Percentiles rank a stretch among this genome's conserved stretches.
phyloP scores from a whole-genome alignment of 2,888 invertebrate species.

The Gari tellinella region DNA sequence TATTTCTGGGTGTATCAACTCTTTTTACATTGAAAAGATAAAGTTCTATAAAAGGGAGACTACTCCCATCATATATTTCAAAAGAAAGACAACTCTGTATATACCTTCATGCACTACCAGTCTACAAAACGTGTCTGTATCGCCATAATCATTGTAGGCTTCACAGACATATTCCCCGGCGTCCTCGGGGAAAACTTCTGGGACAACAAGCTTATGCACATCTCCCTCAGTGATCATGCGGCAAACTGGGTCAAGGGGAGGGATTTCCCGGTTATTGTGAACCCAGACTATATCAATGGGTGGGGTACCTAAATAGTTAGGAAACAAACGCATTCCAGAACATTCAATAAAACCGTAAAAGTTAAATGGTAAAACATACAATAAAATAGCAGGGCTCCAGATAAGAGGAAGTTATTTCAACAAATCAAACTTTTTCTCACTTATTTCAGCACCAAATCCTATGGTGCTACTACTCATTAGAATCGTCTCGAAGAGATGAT shows the following conservation, averaged over 20 bases:
- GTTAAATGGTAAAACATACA: too few species aligned
- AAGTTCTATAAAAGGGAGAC: too few species aligned
- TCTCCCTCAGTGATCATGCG: constrained; percentile 86
- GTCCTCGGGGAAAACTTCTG: constrained; percentile 80
- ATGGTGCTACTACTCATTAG: too few species aligned
- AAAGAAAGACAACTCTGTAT: background rate
- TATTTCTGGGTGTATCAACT: too few species aligned
- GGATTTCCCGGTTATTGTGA: constrained; percentile 88
- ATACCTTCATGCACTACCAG: constrained; percentile 65
- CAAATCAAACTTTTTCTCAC: too few species aligned
- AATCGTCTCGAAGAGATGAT: too few species aligned
- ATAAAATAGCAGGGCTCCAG: too few species aligned
- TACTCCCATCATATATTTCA: too few species aligned
- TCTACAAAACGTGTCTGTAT: constrained; percentile 79
- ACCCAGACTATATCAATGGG: constrained; percentile 89
- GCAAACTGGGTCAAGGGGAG: constrained; percentile 87
- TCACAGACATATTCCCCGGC: constrained; percentile 80
- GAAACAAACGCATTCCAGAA: constrained; percentile 26
- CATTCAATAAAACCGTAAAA: too few species aligned
- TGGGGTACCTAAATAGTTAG: constrained; percentile 84
- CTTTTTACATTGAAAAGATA: too few species aligned
- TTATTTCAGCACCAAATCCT: too few species aligned
- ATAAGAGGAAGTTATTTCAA: too few species aligned
- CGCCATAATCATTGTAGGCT: constrained; percentile 80
- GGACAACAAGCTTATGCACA: constrained; percentile 86